Evolutionary conservation across 2,888 invertebrate genomes (phyloP).

Genomic region (Clepsis dumicolana): DNA sequence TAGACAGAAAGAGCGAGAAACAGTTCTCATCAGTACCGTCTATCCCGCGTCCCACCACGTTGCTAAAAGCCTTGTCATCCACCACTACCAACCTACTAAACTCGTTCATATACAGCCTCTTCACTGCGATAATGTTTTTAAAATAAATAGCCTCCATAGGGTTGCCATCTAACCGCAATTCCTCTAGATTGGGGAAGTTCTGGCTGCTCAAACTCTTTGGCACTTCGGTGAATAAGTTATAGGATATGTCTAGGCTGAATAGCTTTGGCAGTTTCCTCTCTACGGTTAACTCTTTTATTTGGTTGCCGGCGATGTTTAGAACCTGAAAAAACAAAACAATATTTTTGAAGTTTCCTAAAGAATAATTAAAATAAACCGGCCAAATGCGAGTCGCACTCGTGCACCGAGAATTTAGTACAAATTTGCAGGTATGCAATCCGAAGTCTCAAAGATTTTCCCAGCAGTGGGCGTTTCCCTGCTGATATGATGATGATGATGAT

Average conservation of each 20-base stretch:
- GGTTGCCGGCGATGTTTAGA: conserved; percentile 77
- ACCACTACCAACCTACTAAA: conserved; percentile 65
- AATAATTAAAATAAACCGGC: too few relatives aligned
- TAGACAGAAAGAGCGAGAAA: conserved; percentile 80
- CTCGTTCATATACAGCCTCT: conserved; percentile 76
- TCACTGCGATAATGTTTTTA: conserved; percentile 74
- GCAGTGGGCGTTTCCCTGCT: too few relatives aligned
- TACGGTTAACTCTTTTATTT: conserved; percentile 76
- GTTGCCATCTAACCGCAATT: conserved; percentile 84
- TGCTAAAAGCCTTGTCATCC: conserved; percentile 79
- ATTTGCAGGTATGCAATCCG: too few relatives aligned
- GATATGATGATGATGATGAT: too few relatives aligned
- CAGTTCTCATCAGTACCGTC: conserved; percentile 67
- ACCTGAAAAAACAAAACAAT: conserved; percentile 64
- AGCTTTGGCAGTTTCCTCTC: conserved; percentile 74
- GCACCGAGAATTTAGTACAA: too few relatives aligned
- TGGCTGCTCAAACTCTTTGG: conserved; percentile 75
- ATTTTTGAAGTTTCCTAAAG: too few relatives aligned
- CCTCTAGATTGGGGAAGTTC: conserved; percentile 79
- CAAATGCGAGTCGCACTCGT: too few relatives aligned
- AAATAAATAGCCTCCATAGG: conserved; percentile 80
- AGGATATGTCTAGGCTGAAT: conserved; percentile 80
- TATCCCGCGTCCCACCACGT: conserved; percentile 70
- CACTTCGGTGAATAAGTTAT: conserved; percentile 77
- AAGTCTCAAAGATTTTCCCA: too few relatives aligned